Evolutionary conservation across 2,888 invertebrate genomes (phyloP), one percentile per base, ranked within the genome.

Genomic region (Drosophila nigricruria): DNA sequence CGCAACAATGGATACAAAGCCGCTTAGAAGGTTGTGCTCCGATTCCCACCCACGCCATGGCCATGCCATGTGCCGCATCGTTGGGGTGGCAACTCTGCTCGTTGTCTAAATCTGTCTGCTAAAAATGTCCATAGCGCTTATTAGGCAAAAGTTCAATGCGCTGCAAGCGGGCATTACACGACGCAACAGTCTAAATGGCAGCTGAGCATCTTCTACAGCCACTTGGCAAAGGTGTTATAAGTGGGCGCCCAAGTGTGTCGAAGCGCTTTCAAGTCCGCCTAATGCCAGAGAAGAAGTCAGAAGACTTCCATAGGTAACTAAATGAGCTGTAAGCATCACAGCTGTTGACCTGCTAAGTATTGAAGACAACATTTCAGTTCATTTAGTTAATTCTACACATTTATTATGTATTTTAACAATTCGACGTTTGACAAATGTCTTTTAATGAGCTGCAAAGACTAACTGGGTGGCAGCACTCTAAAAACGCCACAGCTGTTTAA

Each of bases 121-220:
- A 52, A 62, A 75, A 84, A 84, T 83, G 88, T 83, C 88, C 84
- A 84, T 77, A 77, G 88, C 75, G 87, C 71, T 82, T 81, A 86
- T 86, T 81, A 86, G 69, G 76, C 73, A 79, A 83, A 78, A 83
- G 82, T 86, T 82, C 87, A 82, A 76, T 71, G 87, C 52, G 71
- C 82, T 58, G 43, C 47, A 60, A 76, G 56, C 62, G 47, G 36
- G 49, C 59, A 40, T 34, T 20, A 52, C 58, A 36, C 32, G 50
- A 61, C 49, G 47, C 42, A 64, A 23, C 43, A 23, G 47, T 9
- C 14, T 30, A 78, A 65, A 45, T 42, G 20, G 12, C 40, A 53
- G 56, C 60, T 59, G 18, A 77, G 57, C 45, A 65, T 27, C 57
- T 16, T 32, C 57, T 10, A 32, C 40, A 54, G 42, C 38, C 58